A percentile compares a stretch with the other conserved stretches of the same genome.
These are phyloP conservation scores for Geotria australis DNA, from an alignment of 2,797 vertebrate genomes.

Conservation along the genomic window DNA sequence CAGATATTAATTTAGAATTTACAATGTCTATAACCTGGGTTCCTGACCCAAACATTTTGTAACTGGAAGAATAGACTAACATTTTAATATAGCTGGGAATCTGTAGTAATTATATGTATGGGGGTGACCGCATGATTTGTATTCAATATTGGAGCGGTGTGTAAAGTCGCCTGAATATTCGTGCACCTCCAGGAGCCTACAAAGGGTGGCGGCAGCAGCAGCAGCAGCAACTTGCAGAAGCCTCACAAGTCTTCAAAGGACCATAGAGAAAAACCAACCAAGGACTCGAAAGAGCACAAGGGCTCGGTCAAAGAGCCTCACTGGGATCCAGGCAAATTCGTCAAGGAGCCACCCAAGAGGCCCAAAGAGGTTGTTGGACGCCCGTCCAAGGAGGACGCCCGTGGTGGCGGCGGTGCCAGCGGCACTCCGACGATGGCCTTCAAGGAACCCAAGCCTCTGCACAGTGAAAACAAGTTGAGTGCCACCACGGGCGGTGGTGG, in stretches of 20 bases:
- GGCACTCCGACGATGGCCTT: slow-evolving; percentile 49
- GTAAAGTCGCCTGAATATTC: not conserved
- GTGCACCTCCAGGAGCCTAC: not conserved
- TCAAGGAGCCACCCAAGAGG: slow-evolving; percentile 49
- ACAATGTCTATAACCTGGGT: no score
- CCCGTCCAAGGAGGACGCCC: not conserved
- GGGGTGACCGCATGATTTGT: no score
- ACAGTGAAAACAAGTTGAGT: slow-evolving; percentile 80
- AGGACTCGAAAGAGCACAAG: slow-evolving; percentile 75
- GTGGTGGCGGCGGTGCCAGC: not conserved
- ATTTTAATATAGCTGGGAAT: no score
- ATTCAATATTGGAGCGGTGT: no score
- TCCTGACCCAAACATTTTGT: no score
- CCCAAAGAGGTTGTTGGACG: slow-evolving; percentile 15
- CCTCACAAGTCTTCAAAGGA: slow-evolving; percentile 78
- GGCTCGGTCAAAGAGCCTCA: slow-evolving; percentile 37
- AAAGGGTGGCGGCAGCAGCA: slow-evolving; percentile 8
- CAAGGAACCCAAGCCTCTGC: slow-evolving; percentile 79
- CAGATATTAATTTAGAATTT: no score
- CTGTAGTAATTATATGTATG: no score
- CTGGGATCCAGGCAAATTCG: slow-evolving; percentile 25
- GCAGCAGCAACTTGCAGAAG: slow-evolving; percentile 50
- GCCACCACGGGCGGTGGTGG: slow-evolving; percentile 67
- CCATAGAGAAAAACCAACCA: slow-evolving; percentile 60
- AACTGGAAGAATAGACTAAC: no score